Evolutionary conservation across 2,113 vertebrate genomes (phyloP).

Genomic region (Coryphaenoides rupestris): DNA sequence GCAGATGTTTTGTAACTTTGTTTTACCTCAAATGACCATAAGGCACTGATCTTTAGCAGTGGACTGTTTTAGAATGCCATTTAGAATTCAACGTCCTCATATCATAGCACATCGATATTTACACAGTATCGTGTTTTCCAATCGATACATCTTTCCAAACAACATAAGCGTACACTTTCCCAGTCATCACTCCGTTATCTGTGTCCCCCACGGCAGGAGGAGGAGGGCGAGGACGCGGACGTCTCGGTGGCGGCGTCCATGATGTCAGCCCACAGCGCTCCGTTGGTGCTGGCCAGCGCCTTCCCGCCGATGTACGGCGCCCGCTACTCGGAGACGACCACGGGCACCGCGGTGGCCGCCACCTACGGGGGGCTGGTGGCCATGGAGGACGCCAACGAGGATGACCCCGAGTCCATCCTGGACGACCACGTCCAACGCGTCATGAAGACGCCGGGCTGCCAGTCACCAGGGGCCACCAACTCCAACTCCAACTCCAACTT

Average conservation of each 20-base stretch:
- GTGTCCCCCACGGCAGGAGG: conserved; percentile 78
- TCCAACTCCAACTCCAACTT: conserved; percentile 63
- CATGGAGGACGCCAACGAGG: conserved; percentile 83
- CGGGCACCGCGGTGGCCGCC: conserved; percentile 49
- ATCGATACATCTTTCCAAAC: too few species aligned
- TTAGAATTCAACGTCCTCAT: too few species aligned
- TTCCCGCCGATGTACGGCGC: conserved; percentile 78
- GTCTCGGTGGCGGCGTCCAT: conserved; percentile 73
- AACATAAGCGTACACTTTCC: background rate
- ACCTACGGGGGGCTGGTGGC: conserved; percentile 74
- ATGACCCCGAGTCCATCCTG: conserved; percentile 89
- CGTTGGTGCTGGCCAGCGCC: conserved; percentile 70
- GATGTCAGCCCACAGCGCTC: conserved; percentile 77
- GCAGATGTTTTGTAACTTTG: too few species aligned
- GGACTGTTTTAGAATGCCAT: too few species aligned
- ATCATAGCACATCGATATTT: too few species aligned
- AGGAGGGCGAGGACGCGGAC: conserved; percentile 89
- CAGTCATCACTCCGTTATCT: background rate
- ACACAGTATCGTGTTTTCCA: too few species aligned
- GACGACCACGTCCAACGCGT: conserved; percentile 91
- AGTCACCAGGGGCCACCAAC: conserved; percentile 82
- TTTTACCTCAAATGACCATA: too few species aligned
- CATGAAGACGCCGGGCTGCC: conserved; percentile 90
- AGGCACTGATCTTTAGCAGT: too few species aligned
- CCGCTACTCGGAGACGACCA: conserved; percentile 82